Evolutionary conservation across 2,113 vertebrate species (phyloP).

Genomic region (Corythaixoides concolor): DNA sequence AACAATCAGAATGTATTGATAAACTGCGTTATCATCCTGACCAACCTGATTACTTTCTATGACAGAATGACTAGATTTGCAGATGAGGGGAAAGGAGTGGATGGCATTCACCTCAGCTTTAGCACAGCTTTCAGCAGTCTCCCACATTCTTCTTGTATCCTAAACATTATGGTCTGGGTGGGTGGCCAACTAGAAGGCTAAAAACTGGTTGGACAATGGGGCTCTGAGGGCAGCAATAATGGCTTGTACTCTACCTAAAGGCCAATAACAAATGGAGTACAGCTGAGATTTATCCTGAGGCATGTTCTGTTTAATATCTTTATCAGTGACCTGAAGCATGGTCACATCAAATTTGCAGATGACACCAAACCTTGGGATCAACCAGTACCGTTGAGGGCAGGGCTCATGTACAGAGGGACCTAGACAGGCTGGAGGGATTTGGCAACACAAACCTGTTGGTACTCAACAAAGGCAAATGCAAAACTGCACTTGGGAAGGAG

Average conservation of each 20-base stretch:
- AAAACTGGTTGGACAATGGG: neutral
- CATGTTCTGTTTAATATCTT: neutral
- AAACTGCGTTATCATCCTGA: neutral
- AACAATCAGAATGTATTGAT: neutral
- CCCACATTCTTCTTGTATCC: neutral
- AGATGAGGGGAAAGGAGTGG: neutral
- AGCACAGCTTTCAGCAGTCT: neutral
- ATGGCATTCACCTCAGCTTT: too few relatives aligned
- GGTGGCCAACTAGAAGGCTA: neutral
- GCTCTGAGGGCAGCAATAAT: neutral
- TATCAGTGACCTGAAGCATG: neutral
- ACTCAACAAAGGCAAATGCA: neutral
- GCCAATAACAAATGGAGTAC: neutral
- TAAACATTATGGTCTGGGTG: neutral
- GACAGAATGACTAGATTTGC: neutral
- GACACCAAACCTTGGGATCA: neutral
- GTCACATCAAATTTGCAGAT: neutral
- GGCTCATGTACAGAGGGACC: neutral
- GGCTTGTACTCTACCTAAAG: neutral
- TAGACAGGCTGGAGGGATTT: too few relatives aligned
- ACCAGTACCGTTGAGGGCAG: neutral
- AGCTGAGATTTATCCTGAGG: neutral
- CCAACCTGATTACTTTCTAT: neutral
- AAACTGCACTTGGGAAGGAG: neutral
- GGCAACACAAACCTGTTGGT: neutral